Evolutionary conservation across 2,113 vertebrate species (phyloP).

Genomic region (Apeltes quadracus): DNA sequence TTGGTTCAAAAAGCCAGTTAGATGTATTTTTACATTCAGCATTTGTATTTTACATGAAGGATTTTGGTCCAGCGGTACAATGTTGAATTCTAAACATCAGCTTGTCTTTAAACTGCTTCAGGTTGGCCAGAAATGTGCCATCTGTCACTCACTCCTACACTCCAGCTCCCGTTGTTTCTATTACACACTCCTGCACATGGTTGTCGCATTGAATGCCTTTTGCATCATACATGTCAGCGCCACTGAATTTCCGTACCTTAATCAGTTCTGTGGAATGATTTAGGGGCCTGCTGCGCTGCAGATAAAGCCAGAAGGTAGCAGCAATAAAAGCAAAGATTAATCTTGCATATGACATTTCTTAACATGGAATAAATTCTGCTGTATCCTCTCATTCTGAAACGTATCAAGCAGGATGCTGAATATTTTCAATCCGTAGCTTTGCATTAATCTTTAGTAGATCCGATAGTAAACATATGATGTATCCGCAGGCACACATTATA

Average conservation of each 20-base stretch:
- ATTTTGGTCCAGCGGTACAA: neutral
- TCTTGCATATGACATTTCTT: slow-evolving; percentile 8
- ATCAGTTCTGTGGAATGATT: slow-evolving; percentile 1
- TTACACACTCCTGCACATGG: neutral
- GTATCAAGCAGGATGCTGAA: neutral
- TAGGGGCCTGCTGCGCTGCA: neutral
- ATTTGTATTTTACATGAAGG: neutral
- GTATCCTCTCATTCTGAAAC: slow-evolving; percentile 6
- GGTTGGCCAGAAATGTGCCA: neutral
- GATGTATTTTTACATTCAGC: neutral
- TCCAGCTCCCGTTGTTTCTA: neutral
- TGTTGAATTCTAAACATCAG: neutral
- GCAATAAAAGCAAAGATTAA: slow-evolving; percentile 4
- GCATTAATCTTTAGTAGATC: neutral
- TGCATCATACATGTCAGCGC: slow-evolving; percentile 4
- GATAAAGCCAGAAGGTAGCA: slow-evolving; percentile 18
- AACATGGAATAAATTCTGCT: slow-evolving; percentile 4
- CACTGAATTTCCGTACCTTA: slow-evolving; percentile 6
- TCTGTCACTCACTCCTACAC: neutral
- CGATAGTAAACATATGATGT: neutral
- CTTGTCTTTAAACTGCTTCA: neutral
- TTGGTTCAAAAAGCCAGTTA: too few relatives aligned
- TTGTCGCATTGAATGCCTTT: neutral
- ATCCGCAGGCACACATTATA: neutral
- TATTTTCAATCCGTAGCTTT: neutral